These are phyloP conservation scores for Hirundichthys speculiger DNA, from an alignment of 2,113 vertebrate genomes.

Conservation along the genomic window DNA sequence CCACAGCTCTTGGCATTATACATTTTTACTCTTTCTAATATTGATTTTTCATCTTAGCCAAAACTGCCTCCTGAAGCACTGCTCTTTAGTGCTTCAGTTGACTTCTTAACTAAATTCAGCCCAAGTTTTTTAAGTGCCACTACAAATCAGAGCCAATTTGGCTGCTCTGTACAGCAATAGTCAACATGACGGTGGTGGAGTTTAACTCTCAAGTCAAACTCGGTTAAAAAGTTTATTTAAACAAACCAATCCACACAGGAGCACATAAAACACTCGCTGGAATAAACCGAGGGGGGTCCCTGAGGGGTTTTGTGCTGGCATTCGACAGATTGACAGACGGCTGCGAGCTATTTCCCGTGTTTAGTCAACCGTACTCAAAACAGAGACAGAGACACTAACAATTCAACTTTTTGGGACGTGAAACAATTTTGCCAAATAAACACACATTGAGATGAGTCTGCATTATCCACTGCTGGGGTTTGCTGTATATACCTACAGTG, in stretches of 20 bases:
- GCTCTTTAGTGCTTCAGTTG: too few species aligned
- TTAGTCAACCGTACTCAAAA: constrained; percentile 15
- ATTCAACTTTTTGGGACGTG: neutral
- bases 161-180: neutral
- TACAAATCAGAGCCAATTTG: neutral
- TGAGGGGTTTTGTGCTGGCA: constrained; percentile 29
- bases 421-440: neutral
- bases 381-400: neutral
- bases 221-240: constrained; percentile 13
- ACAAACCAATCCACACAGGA: constrained; percentile 29
- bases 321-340: constrained; percentile 41
- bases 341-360: constrained; percentile 36
- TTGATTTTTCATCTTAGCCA: too few species aligned
- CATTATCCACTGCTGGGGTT: constrained; percentile 21
- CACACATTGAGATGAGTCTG: neutral
- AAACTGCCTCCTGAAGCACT: too few species aligned
- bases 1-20: neutral
- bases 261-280: constrained; percentile 40
- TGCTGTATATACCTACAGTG: neutral
- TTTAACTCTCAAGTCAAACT: constrained; percentile 12
- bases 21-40: neutral
- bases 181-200: constrained; percentile 4
- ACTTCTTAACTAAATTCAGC: neutral
- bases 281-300: constrained; percentile 27
- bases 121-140: neutral